Evolutionary conservation across 2,888 invertebrate species (phyloP).

Genomic region (Netelia fuscicornis): DNA sequence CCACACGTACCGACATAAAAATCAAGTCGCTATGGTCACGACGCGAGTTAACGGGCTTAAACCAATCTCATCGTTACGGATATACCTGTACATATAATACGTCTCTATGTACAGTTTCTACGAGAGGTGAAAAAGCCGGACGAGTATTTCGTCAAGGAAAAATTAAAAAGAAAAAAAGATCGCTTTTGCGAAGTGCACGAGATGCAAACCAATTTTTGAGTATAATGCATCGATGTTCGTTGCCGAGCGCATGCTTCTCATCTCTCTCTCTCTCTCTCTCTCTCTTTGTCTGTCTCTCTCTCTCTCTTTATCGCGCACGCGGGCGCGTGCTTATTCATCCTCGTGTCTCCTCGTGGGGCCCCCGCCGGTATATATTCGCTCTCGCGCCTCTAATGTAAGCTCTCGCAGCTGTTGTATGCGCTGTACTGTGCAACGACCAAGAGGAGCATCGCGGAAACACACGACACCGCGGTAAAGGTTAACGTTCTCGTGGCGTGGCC

Average conservation of each 20-base stretch:
- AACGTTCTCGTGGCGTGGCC: conserved; percentile 75
- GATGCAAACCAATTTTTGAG: neutral
- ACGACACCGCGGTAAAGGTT: conserved; percentile 73
- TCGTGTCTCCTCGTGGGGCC: conserved; percentile 27
- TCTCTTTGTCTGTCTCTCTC: too few species aligned
- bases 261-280: too few species aligned
- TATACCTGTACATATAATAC: neutral
- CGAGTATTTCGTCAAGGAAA: neutral
- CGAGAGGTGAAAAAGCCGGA: neutral
- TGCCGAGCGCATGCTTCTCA: too few species aligned
- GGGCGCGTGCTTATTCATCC: conserved; percentile 27
- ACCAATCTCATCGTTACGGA: neutral
- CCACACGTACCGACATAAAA: neutral
- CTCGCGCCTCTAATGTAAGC: conserved; percentile 4
- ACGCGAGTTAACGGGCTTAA: neutral
- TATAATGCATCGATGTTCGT: too few species aligned
- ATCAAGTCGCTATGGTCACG: neutral
- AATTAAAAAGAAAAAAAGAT: neutral
- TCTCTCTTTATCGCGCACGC: too few species aligned
- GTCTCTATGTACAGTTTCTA: neutral
- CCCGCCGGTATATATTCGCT: neutral
- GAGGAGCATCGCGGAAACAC: conserved; percentile 65
- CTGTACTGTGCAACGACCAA: conserved; percentile 14
- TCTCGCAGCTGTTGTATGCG: conserved; percentile 30
- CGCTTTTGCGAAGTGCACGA: neutral